phyloP scores from a whole-genome alignment of 1,140 invertebrate genomes.

The Ericerus pela region DNA sequence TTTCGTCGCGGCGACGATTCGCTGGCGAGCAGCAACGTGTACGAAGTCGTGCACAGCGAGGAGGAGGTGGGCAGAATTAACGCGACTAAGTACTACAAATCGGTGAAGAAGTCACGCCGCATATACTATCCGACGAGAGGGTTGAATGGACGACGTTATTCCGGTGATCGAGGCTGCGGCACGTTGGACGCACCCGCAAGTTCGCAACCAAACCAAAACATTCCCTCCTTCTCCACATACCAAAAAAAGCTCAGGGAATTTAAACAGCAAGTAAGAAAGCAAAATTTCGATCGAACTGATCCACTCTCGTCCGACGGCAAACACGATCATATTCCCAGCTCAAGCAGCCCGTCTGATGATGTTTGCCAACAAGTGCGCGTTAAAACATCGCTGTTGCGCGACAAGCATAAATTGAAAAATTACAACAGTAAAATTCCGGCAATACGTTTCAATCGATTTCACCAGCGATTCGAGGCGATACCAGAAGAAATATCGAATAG shows the following conservation, averaged over 20 bases:
- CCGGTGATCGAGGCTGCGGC: neutral
- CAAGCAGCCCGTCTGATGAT: too few relatives aligned
- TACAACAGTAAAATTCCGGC: constrained; percentile 4
- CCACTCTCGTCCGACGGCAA: too few relatives aligned
- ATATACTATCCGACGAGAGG: neutral
- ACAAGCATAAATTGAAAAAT: neutral
- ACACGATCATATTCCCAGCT: too few relatives aligned
- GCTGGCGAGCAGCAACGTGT: neutral
- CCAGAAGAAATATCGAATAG: constrained; percentile 20
- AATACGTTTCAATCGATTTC: constrained; percentile 9
- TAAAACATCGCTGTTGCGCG: too few relatives aligned
- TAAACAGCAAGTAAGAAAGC: neutral
- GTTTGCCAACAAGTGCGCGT: too few relatives aligned
- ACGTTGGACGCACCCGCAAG: neutral
- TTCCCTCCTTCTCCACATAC: neutral
- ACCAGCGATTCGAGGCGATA: constrained; percentile 23
- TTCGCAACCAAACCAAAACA: neutral
- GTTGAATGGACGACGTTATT: neutral
- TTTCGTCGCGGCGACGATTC: too few relatives aligned
- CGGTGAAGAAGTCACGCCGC: neutral
- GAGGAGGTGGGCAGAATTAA: neutral
- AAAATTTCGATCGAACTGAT: neutral
- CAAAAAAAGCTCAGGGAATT: neutral
- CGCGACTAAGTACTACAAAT: neutral
- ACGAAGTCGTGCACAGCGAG: neutral